These are phyloP conservation scores for Limonius californicus DNA, from an alignment of 1,140 invertebrate genomes.

Conservation along the genomic window DNA sequence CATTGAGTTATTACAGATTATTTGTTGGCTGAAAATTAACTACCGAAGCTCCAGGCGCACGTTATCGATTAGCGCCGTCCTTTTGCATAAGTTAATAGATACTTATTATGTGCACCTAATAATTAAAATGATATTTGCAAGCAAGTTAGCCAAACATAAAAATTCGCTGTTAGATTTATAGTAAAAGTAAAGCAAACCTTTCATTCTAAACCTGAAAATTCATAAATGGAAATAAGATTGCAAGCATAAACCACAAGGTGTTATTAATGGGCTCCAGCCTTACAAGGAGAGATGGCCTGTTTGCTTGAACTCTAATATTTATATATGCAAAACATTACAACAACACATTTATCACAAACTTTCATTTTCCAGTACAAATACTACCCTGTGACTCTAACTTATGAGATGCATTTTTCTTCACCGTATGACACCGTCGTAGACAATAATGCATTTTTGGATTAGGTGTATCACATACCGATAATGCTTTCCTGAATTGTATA, in stretches of 20 bases:
- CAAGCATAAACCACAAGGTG: constrained; percentile 25
- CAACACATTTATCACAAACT: constrained; percentile 41
- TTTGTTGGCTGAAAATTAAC: no score
- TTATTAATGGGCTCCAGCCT: constrained; percentile 31
- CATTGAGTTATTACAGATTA: no score
- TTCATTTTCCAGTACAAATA: constrained; percentile 42
- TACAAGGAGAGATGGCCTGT: constrained; percentile 35
- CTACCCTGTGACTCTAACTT: constrained; percentile 36
- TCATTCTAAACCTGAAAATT: constrained; percentile 15
- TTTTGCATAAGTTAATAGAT: not conserved
- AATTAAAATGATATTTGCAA: no score
- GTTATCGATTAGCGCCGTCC: no score
- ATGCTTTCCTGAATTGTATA: not conserved
- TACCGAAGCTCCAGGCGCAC: no score
- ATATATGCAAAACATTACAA: constrained; percentile 43
- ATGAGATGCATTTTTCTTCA: constrained; percentile 38
- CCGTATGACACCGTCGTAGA: constrained; percentile 33
- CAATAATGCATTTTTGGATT: constrained; percentile 27
- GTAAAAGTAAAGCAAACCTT: not conserved
- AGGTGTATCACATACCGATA: not conserved
- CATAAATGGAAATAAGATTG: constrained; percentile 25
- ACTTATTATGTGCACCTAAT: not conserved
- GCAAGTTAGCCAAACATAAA: no score
- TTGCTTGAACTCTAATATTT: constrained; percentile 39
- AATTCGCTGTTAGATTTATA: not conserved